Evolutionary conservation across 2,797 vertebrate genomes (phyloP).

Genomic region (Sebastes itinus): DNA sequence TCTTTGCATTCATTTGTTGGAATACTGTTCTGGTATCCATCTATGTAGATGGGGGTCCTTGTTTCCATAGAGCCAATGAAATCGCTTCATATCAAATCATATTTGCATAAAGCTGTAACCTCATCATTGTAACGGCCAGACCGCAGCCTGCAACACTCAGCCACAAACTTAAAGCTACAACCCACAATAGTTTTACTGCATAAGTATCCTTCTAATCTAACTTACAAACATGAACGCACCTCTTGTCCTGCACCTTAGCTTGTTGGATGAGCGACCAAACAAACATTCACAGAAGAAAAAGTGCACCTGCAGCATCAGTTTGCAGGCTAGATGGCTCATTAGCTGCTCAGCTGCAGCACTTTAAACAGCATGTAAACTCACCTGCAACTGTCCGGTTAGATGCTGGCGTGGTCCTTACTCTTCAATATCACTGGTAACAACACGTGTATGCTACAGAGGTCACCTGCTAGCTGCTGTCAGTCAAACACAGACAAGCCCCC

Average conservation of each 20-base stretch:
- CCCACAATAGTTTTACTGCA: not conserved
- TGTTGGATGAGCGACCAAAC: not conserved
- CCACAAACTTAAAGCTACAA: not conserved
- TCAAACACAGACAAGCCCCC: not conserved
- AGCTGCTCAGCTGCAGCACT: not conserved
- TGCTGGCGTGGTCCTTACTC: not conserved
- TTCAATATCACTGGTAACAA: not conserved
- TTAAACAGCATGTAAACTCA: not conserved
- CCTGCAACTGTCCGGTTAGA: not conserved
- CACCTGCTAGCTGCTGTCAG: not conserved
- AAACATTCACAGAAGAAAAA: not conserved
- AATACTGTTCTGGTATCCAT: not conserved
- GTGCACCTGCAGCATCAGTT: not conserved
- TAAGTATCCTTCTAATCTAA: not conserved
- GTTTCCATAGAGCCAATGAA: not conserved
- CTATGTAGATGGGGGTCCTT: not conserved
- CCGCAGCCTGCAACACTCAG: not conserved
- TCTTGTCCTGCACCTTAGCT: not conserved
- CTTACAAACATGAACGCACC: not conserved
- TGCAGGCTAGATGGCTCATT: not conserved
- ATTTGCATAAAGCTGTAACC: not conserved
- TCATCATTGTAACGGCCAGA: not conserved
- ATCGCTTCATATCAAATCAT: not conserved
- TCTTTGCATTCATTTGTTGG: not conserved
- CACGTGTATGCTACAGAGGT: not conserved